Percentiles rank a stretch among this genome's conserved stretches.
Conservation (phyloP, 2,113 vertebrate species). For the Clupea harengus region DNA sequence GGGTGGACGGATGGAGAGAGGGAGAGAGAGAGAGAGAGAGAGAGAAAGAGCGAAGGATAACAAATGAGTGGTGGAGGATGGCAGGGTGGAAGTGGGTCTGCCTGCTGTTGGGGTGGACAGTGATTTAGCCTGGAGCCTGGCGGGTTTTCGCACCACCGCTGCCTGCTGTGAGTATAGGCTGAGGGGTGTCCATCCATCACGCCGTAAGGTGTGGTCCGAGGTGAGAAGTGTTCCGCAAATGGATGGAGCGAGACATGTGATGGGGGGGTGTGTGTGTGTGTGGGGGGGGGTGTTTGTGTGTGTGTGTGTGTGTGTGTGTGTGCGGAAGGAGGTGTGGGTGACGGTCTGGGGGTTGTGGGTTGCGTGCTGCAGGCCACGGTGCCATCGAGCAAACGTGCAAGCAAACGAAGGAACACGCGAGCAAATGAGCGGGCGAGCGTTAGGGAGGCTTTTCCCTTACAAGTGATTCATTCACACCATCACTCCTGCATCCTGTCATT, state of each 20-base stretch:
- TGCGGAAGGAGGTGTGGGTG: not conserved
- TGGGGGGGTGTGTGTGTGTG: not conserved
- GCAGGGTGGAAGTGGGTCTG: not conserved
- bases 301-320: not conserved
- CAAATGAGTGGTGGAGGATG: slow-evolving; percentile 21
- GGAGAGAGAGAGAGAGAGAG: slow-evolving; percentile 4
- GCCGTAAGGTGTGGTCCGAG: slow-evolving; percentile 59
- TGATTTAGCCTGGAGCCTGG: slow-evolving; percentile 35
- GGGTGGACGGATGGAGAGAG: slow-evolving; percentile 16
- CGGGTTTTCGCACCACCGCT: not conserved
- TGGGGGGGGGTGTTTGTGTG: not conserved
- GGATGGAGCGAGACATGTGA: slow-evolving; percentile 42
- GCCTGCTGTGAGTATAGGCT: slow-evolving; percentile 35
- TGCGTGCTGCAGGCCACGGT: not conserved
- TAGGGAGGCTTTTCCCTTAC: slow-evolving; percentile 50
- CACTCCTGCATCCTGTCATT: slow-evolving; percentile 71
- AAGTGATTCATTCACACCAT: slow-evolving; percentile 70
- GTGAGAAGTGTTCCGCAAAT: slow-evolving; percentile 65
- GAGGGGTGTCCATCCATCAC: slow-evolving; percentile 59
- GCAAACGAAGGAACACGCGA: not conserved
- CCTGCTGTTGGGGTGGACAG: slow-evolving; percentile 28
- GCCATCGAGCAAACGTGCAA: not conserved
- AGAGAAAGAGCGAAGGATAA: not conserved
- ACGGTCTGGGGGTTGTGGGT: not conserved
- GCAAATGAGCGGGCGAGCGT: slow-evolving; percentile 24